phyloP scores from a whole-genome alignment of 2,888 invertebrate species.

The Phalera bucephala region DNA sequence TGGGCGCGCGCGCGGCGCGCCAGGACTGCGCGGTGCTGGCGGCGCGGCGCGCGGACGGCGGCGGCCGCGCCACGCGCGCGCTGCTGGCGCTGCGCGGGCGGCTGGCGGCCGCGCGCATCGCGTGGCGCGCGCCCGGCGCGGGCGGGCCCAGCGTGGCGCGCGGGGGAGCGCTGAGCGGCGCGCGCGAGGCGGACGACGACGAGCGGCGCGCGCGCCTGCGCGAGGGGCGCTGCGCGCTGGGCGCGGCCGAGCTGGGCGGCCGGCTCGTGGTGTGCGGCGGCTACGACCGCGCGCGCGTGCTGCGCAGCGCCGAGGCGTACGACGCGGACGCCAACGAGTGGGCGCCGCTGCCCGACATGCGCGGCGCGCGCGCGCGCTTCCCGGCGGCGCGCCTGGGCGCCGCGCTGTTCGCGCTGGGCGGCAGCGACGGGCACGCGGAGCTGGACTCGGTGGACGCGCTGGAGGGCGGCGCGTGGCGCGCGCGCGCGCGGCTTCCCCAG shows the following conservation, averaged over 20 bases:
- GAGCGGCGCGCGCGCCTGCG: conserved; percentile 78
- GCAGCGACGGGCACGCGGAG: conserved; percentile 92
- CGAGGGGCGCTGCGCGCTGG: conserved; percentile 86
- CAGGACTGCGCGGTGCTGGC: conserved; percentile 33
- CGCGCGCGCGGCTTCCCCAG: conserved; percentile 59
- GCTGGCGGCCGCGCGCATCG: conserved; percentile 87
- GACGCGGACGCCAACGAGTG: conserved; percentile 87
- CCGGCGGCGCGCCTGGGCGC: conserved; percentile 86
- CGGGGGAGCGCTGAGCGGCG: conserved; percentile 89
- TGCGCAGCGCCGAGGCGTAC: conserved; percentile 89
- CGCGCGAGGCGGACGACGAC: conserved; percentile 84
- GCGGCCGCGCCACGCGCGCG: conserved; percentile 28
- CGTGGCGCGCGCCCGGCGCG: conserved; percentile 86
- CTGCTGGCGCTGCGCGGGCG: conserved; percentile 80
- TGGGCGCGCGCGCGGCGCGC: conserved; percentile 22
- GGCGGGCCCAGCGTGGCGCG: conserved; percentile 87
- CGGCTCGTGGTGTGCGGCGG: conserved; percentile 90
- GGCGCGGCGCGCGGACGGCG: conserved; percentile 85
- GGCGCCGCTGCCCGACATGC: conserved; percentile 87
- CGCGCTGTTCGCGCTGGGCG: conserved; percentile 90
- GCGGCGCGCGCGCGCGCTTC: conserved; percentile 89
- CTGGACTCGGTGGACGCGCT: conserved; percentile 81
- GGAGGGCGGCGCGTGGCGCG: conserved; percentile 19
- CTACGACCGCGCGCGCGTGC: conserved; percentile 93
- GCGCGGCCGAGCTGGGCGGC: conserved; percentile 87